phyloP scores from a whole-genome alignment of 2,888 invertebrate genomes.

The Ochlodes sylvanus region DNA sequence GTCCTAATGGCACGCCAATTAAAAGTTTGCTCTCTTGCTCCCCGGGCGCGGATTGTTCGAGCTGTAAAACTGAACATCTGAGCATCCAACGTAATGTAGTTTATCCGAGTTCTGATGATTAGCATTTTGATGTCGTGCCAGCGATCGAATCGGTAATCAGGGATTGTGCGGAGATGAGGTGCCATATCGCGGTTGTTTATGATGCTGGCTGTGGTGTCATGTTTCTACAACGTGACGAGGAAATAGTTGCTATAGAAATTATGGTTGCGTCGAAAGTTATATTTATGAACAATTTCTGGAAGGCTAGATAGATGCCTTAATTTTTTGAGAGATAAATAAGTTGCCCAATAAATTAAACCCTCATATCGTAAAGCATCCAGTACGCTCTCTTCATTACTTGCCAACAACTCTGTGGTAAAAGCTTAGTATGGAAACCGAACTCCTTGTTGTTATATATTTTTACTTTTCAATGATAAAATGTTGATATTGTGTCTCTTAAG shows the following conservation, averaged over 20 bases:
- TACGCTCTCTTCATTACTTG: no score
- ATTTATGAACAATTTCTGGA: no score
- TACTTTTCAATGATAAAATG: no score
- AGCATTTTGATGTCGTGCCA: slow-evolving; percentile 75
- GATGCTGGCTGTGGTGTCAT: slow-evolving; percentile 7
- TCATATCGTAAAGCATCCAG: no score
- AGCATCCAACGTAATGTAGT: slow-evolving; percentile 75
- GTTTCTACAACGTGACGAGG: not conserved
- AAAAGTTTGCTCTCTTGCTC: slow-evolving; percentile 79
- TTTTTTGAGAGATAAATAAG: no score
- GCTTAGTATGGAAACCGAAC: no score
- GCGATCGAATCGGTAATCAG: slow-evolving; percentile 52
- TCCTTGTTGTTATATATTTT: no score
- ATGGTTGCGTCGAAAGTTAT: no score
- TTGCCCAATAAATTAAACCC: no score
- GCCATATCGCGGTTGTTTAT: slow-evolving; percentile 33
- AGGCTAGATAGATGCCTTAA: no score
- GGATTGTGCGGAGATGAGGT: slow-evolving; percentile 44
- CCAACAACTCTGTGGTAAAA: no score
- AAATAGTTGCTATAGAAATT: not conserved
- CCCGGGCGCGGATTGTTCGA: slow-evolving; percentile 76
- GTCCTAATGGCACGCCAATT: slow-evolving; percentile 85
- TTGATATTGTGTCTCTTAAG: no score
- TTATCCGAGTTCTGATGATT: slow-evolving; percentile 69
- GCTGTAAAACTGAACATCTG: slow-evolving; percentile 81